Conservation (phyloP, 1,140 invertebrate species). For the Drosophila ironensis region DNA sequence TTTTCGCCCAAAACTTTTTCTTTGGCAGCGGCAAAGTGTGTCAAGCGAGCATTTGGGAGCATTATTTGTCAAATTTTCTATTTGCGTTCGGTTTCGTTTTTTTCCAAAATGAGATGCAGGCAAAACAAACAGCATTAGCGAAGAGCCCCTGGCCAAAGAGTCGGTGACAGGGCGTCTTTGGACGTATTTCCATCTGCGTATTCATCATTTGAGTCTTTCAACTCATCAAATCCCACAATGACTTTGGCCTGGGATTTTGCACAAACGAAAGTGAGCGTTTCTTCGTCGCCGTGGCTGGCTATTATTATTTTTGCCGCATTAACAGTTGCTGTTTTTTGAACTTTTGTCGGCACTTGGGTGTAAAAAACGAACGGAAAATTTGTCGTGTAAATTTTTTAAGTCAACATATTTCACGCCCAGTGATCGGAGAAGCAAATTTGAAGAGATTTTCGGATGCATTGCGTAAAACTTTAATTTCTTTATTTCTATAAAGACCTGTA, state of each 20-base stretch:
- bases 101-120: constrained; percentile 56
- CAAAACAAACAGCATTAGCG: constrained; percentile 72
- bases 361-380: constrained; percentile 36
- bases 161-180: constrained; percentile 52
- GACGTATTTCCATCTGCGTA: constrained; percentile 49
- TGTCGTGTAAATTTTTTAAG: constrained; percentile 49
- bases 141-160: constrained; percentile 25
- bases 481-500: too few relatives aligned
- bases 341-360: constrained; percentile 20
- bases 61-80: constrained; percentile 78
- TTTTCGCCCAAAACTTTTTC: constrained; percentile 45
- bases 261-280: constrained; percentile 69
- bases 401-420: constrained; percentile 17
- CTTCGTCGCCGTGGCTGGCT: constrained; percentile 19
- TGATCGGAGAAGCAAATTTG: constrained; percentile 14
- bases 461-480: too few relatives aligned
- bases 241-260: constrained; percentile 58
- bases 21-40: constrained; percentile 50
- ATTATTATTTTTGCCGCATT: constrained; percentile 32
- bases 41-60: constrained; percentile 68
- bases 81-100: constrained; percentile 44
- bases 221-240: constrained; percentile 33
- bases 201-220: constrained; percentile 30
- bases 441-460: too few relatives aligned
- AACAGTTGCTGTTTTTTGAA: constrained; percentile 15